A percentile compares a stretch with the other conserved stretches of the same genome.
Evolutionary conservation across 2,113 vertebrate genomes (phyloP).

Genomic region (Varanus komodoensis): DNA sequence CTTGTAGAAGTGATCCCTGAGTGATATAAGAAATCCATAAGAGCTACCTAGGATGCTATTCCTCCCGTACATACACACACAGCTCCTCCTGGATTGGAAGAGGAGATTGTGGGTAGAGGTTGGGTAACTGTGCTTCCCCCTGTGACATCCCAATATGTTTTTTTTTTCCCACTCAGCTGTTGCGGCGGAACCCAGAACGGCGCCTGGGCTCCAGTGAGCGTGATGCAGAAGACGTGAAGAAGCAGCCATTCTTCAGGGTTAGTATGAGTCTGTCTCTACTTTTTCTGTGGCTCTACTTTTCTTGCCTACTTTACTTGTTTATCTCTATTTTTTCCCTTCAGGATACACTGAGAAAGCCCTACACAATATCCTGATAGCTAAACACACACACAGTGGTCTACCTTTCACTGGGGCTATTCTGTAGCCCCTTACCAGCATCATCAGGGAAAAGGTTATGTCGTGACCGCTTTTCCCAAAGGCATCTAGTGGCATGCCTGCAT

Average conservation of each 20-base stretch:
- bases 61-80: too few species aligned
- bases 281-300: background rate
- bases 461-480: background rate
- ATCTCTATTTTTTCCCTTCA: background rate
- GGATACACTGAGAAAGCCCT: background rate
- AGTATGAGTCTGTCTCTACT: conserved; percentile 48
- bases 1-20: background rate
- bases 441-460: background rate
- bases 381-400: background rate
- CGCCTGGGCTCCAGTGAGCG: conserved; percentile 94
- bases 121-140: background rate
- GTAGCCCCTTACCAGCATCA: background rate
- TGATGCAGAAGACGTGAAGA: conserved; percentile 98
- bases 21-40: background rate
- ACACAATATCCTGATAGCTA: background rate
- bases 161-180: conserved; percentile 79
- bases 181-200: conserved; percentile 95
- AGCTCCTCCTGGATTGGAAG: background rate
- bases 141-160: background rate
- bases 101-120: background rate
- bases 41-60: background rate
- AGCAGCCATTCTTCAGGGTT: conserved; percentile 97
- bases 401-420: too few species aligned
- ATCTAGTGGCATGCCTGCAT: background rate
- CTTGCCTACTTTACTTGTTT: too few species aligned